phyloP scores from a whole-genome alignment of 2,888 invertebrate genomes.

The Agrenia bidenticulata region DNA sequence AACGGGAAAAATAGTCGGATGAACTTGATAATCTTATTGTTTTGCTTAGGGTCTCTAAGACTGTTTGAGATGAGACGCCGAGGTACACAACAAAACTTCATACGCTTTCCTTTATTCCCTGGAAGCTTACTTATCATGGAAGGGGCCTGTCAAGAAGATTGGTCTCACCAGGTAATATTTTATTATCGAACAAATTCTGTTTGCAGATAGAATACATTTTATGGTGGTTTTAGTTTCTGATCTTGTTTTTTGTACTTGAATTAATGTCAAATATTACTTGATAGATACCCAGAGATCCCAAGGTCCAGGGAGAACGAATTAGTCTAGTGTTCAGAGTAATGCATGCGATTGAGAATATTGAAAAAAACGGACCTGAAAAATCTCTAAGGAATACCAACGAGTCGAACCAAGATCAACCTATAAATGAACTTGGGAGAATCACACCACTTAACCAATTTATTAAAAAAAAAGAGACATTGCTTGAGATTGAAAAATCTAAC shows the following conservation, averaged over 20 bases:
- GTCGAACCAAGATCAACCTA: too few relatives aligned
- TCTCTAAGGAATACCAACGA: too few relatives aligned
- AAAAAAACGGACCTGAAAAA: neutral
- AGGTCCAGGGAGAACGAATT: constrained; percentile 56
- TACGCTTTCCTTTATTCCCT: constrained; percentile 56
- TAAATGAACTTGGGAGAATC: too few relatives aligned
- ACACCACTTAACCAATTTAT: too few relatives aligned
- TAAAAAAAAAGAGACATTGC: too few relatives aligned
- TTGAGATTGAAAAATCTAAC: too few relatives aligned
- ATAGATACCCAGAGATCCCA: constrained; percentile 57
- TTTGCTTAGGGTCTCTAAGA: constrained; percentile 38
- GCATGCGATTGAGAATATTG: constrained; percentile 43
- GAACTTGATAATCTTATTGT: constrained; percentile 11
- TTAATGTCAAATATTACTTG: neutral
- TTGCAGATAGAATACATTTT: neutral
- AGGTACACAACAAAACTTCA: constrained; percentile 43
- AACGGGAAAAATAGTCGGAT: neutral
- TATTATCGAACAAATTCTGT: neutral
- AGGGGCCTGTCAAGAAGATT: constrained; percentile 59
- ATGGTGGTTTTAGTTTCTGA: too few relatives aligned
- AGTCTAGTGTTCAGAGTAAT: constrained; percentile 58
- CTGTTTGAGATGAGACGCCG: constrained; percentile 46
- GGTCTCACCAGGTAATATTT: constrained; percentile 55
- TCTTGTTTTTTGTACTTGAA: too few relatives aligned
- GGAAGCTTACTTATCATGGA: constrained; percentile 60